Percentiles rank a stretch among this genome's conserved stretches.
Evolutionary conservation across 2,888 invertebrate genomes (phyloP).

Genomic region (Digitonthophagus gazella): DNA sequence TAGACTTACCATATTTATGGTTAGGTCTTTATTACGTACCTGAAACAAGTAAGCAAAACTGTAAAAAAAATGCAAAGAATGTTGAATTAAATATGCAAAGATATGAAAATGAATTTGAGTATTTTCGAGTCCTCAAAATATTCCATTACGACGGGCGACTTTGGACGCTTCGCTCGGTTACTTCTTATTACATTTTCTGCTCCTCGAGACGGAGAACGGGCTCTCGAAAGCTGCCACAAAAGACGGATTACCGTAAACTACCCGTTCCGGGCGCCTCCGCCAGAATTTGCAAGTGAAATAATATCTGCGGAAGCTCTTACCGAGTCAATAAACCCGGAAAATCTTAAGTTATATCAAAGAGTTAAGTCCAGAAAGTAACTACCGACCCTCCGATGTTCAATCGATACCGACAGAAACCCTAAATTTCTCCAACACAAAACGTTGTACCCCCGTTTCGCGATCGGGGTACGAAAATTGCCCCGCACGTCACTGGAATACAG

Average conservation of each 20-base stretch:
- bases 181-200: constrained; percentile 10
- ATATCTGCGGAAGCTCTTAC: constrained; percentile 1
- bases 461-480: neutral
- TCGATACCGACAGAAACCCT: neutral
- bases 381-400: neutral
- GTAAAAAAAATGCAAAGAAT: too few species aligned
- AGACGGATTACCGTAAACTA: constrained; percentile 21
- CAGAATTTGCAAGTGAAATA: constrained; percentile 22
- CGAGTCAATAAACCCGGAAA: neutral
- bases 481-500: neutral
- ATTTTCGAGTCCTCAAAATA: too few species aligned
- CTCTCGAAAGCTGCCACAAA: constrained; percentile 16
- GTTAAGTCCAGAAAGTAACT: too few species aligned
- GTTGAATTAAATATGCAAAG: too few species aligned
- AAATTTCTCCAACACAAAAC: neutral
- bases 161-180: too few species aligned
- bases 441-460: too few species aligned
- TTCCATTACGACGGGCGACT: too few species aligned
- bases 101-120: too few species aligned
- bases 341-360: neutral
- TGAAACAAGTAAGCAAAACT: too few species aligned
- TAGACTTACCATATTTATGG: too few species aligned
- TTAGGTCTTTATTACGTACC: too few species aligned
- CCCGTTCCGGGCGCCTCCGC: constrained; percentile 15
- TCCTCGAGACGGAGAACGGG: neutral